Evolutionary conservation across 2,888 invertebrate species (phyloP).

Genomic region (Chironomus tentans): DNA sequence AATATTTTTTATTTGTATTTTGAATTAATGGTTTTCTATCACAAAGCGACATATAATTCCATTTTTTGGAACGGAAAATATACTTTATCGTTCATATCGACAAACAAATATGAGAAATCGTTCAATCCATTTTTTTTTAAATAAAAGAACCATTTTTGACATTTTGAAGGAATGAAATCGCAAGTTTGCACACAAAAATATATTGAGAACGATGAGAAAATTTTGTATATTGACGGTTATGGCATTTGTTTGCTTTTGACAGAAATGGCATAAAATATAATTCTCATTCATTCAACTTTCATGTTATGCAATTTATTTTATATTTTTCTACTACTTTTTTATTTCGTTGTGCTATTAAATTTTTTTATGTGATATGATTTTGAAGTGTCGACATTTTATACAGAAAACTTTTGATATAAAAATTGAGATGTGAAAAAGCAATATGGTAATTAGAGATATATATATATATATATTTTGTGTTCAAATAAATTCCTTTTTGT

Average conservation of each 20-base stretch:
- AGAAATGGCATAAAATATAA: constrained; percentile 3
- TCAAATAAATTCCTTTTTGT: background rate
- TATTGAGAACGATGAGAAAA: background rate
- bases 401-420: background rate
- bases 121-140: background rate
- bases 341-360: background rate
- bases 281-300: background rate
- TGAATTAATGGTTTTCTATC: background rate
- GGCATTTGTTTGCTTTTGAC: constrained; percentile 18
- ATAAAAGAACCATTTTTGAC: background rate
- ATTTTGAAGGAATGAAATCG: background rate
- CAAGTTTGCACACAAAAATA: background rate
- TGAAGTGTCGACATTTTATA: background rate
- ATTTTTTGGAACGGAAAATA: background rate
- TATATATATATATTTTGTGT: background rate
- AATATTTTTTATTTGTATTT: background rate
- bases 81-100: background rate
- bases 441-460: background rate
- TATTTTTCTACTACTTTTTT: background rate
- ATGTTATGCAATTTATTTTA: constrained; percentile 5
- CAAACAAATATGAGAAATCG: background rate
- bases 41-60: background rate
- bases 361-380: background rate
- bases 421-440: background rate
- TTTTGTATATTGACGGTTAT: constrained; percentile 16